Percentiles rank a stretch among this genome's conserved stretches.
Evolutionary conservation across 2,888 invertebrate genomes (phyloP).

Genomic region (Ophion ventricosus): DNA sequence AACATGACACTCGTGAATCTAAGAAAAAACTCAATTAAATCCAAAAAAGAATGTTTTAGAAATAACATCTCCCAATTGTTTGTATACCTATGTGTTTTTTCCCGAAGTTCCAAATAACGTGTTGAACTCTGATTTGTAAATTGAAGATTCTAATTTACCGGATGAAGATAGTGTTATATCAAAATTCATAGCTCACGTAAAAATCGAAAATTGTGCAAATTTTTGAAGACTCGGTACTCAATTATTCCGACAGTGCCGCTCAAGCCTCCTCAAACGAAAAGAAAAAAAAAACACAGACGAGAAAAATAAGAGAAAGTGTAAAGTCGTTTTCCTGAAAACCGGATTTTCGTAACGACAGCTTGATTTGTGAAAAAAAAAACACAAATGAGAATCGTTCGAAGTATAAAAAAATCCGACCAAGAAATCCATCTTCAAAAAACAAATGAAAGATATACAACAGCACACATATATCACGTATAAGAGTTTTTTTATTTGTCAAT

Average conservation of each 20-base stretch:
- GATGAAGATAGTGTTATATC: neutral
- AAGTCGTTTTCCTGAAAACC: constrained; percentile 31
- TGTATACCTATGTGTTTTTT: neutral
- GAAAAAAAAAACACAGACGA: constrained; percentile 22
- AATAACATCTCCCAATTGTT: neutral
- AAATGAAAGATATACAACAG: constrained; percentile 66
- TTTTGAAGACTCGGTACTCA: neutral
- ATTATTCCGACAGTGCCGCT: constrained; percentile 1
- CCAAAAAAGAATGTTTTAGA: neutral
- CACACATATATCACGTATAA: constrained; percentile 72
- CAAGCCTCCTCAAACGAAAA: neutral
- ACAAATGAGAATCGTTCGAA: constrained; percentile 29
- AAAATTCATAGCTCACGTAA: neutral
- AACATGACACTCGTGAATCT: neutral
- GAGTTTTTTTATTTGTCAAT: constrained; percentile 73
- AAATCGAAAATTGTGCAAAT: neutral
- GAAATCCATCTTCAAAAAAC: constrained; percentile 44
- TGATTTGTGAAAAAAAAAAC: constrained; percentile 1
- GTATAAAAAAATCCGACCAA: constrained; percentile 48
- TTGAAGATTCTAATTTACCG: neutral
- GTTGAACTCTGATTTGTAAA: neutral
- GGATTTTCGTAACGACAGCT: constrained; percentile 36
- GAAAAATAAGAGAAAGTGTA: constrained; percentile 30
- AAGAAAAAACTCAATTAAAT: neutral
- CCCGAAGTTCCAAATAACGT: neutral